Percentiles rank a stretch among this genome's conserved stretches.
phyloP scores from a whole-genome alignment of 2,797 vertebrate species.

The Margarornis squamiger region DNA sequence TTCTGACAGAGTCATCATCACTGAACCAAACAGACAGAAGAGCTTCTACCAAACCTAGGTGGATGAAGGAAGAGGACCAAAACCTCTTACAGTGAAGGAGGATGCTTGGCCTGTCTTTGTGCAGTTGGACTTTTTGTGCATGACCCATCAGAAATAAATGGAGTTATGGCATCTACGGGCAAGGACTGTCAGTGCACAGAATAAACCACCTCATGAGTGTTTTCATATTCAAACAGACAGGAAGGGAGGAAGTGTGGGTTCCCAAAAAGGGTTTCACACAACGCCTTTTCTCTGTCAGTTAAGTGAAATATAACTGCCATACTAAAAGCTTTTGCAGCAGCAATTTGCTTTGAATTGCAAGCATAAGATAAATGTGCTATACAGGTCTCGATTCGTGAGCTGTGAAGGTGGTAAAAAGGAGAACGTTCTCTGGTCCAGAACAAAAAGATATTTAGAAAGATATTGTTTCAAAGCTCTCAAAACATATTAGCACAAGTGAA shows the following conservation, averaged over 20 bases:
- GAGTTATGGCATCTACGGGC: not conserved
- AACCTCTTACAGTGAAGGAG: not conserved
- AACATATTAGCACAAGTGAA: not conserved
- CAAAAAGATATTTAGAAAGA: slow-evolving; percentile 48
- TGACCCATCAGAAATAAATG: not conserved
- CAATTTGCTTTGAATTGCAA: slow-evolving; percentile 63
- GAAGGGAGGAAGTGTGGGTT: slow-evolving; percentile 21
- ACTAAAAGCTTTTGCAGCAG: slow-evolving; percentile 63
- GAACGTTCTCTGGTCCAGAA: slow-evolving; percentile 38
- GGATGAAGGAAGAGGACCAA: not conserved
- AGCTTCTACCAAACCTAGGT: not conserved
- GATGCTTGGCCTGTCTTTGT: not conserved
- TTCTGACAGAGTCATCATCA: not conserved
- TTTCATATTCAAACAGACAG: slow-evolving; percentile 42
- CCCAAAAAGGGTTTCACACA: slow-evolving; percentile 47
- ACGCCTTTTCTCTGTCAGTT: slow-evolving; percentile 52
- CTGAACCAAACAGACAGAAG: not conserved
- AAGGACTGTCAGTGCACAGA: not conserved
- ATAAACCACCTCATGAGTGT: not conserved
- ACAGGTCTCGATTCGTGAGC: slow-evolving; percentile 39
- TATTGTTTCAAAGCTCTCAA: slow-evolving; percentile 8
- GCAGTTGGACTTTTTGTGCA: not conserved
- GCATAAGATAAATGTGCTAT: slow-evolving; percentile 56
- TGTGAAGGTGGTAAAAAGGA: slow-evolving; percentile 62
- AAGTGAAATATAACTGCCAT: slow-evolving; percentile 61